Conservation (phyloP, 2,797 vertebrate genomes). For the Danio aesculapii region DNA sequence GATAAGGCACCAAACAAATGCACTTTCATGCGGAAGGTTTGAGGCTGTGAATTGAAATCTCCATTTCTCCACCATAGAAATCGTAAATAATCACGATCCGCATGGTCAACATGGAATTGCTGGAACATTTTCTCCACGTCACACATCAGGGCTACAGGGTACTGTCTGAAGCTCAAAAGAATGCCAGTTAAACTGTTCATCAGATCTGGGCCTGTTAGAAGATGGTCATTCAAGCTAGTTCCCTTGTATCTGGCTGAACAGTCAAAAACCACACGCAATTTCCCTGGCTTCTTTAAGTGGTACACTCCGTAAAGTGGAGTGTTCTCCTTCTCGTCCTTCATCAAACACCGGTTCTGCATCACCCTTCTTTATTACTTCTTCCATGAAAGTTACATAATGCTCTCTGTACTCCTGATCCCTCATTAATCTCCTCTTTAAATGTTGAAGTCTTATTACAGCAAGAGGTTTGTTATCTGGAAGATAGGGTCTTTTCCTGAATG, state of each 20-base stretch:
- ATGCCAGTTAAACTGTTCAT: too few species aligned
- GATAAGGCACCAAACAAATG: background rate
- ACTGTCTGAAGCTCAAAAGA: too few species aligned
- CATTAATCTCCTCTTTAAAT: background rate
- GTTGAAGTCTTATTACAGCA: background rate
- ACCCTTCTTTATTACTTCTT: background rate
- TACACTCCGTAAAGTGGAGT: conserved; percentile 24
- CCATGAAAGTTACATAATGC: background rate
- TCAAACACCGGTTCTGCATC: conserved; percentile 20
- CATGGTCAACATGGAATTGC: background rate
- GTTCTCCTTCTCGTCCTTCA: conserved; percentile 21
- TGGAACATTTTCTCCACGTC: too few species aligned
- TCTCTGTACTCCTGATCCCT: conserved; percentile 3
- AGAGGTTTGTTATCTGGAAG: background rate
- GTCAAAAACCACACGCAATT: too few species aligned
- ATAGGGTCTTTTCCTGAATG: background rate
- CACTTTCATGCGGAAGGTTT: conserved; percentile 16
- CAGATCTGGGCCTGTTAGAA: too few species aligned
- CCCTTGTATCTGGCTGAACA: too few species aligned
- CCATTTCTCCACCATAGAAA: conserved; percentile 43
- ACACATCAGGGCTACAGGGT: too few species aligned
- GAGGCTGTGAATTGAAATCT: conserved; percentile 29
- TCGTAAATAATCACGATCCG: conserved; percentile 8
- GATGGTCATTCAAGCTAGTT: too few species aligned
- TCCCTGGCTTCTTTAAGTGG: conserved; percentile 46